Conservation (phyloP, 2,113 vertebrate species). For the Anolis carolinensis region DNA sequence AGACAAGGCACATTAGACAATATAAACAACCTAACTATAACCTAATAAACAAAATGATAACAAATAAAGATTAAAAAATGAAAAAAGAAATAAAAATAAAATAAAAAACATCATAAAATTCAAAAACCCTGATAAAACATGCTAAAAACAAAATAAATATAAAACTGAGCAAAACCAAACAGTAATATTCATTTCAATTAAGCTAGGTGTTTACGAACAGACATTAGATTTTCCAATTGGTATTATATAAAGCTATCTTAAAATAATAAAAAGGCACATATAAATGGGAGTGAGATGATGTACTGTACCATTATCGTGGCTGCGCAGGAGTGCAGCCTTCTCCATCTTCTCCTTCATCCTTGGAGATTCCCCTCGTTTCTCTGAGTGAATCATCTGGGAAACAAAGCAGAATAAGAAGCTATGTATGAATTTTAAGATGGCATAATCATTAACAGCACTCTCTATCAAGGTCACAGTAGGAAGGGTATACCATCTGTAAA, state of each 20-base stretch:
- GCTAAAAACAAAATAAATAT: too few species aligned
- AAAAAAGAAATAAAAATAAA: too few species aligned
- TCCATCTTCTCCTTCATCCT: conserved; percentile 64
- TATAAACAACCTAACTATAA: too few species aligned
- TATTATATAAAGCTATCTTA: too few species aligned
- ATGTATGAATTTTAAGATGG: neutral
- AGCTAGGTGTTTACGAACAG: neutral
- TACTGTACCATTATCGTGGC: conserved; percentile 71
- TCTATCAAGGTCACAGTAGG: neutral
- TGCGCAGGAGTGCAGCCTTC: conserved; percentile 46
- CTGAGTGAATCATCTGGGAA: conserved; percentile 62
- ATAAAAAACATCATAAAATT: too few species aligned
- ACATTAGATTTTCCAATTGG: neutral
- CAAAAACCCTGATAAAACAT: too few species aligned
- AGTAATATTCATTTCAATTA: neutral
- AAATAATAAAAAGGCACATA: neutral
- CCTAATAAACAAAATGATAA: too few species aligned
- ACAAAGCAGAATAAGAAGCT: conserved; percentile 5
- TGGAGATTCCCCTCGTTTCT: conserved; percentile 50
- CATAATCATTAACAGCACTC: neutral
- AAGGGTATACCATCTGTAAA: neutral
- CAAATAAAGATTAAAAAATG: too few species aligned
- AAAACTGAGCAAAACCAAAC: too few species aligned
- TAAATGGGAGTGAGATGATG: neutral
- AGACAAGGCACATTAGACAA: too few species aligned